These are phyloP conservation scores for Heliothis virescens DNA, from an alignment of 1,140 invertebrate genomes.

Conservation along the genomic window DNA sequence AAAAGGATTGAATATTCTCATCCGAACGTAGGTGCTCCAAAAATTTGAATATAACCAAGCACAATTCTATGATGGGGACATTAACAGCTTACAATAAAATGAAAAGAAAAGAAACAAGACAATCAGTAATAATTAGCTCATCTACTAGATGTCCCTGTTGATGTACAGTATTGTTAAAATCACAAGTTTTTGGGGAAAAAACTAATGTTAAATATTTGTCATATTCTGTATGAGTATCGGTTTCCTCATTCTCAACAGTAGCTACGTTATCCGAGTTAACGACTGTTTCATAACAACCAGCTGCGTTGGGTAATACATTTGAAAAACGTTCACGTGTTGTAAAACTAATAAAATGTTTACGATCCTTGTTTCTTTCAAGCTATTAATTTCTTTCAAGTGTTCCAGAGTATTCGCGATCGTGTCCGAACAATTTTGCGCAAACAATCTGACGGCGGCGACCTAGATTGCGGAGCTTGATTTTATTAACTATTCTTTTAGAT, in stretches of 20 bases:
- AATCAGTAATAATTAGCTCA: no score
- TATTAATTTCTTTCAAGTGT: not conserved
- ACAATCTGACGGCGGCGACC: not conserved
- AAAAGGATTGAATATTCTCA: no score
- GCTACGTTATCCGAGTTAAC: conserved; percentile 20
- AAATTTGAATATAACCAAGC: no score
- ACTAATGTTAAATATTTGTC: not conserved
- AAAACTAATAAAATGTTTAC: conserved; percentile 5
- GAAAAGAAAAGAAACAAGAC: no score
- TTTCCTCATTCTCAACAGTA: conserved; percentile 40
- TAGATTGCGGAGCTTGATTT: conserved; percentile 5
- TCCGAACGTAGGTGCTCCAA: no score
- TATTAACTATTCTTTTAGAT: not conserved
- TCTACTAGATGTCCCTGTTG: no score
- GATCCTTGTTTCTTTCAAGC: not conserved
- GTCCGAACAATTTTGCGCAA: conserved; percentile 1
- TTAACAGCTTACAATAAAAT: no score
- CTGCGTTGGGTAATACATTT: conserved; percentile 22
- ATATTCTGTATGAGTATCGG: not conserved
- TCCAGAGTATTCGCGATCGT: not conserved
- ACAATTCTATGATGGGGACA: no score
- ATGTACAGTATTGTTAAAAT: not conserved
- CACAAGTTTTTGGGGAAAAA: not conserved
- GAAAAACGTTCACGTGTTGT: conserved; percentile 14
- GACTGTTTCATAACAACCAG: conserved; percentile 30